Evolutionary conservation across 2,797 vertebrate species (phyloP), one percentile per base, ranked within the genome.

Genomic region (Sebastes ruberrimus): DNA sequence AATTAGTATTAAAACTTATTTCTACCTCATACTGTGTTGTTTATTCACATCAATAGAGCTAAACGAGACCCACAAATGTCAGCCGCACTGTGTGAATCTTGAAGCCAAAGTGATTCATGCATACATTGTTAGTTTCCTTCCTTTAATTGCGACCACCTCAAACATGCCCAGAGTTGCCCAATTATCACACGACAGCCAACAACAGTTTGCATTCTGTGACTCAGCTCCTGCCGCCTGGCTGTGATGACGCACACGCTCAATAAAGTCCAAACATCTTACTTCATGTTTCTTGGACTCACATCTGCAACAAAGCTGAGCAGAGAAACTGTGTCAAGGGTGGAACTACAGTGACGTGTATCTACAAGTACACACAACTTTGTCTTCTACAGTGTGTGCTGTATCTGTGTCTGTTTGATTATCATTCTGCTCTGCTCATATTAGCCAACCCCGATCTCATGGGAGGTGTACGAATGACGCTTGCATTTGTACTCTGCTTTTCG

Each of bases 181-280:
- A 49, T 72, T 79, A 52, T 80, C 72, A 75, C 25, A 57, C 78
- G 33, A 83, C 75, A 70, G 49, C 66, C 69, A 71, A 73, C 33
- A 27, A 73, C 73, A 49, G 65, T 33, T 33, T 71, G 80, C 30
- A 49, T 72, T 69, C 72, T 59, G 80, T 86, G 84, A 87, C 69
- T 85, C 78, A 81, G 75, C 78, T 61, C 42, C 33, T 72, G 76
- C 76, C 13, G 73, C 80, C 42, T 9, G 59, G 52, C 60, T 7
- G 4, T 9, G 35, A 68, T 83, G 83, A 85, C 71, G 35, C 81
- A 79, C 62, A 10, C 3, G 1, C 32, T 3, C 46, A 71, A 35
- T 10, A 1, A 46, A 33, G 61, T 80, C 61, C 52, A 76, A 56
- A 69, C 35, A 38, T 42, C 72, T 84, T 18, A 65, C 23, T 75